Evolutionary conservation across 2,888 invertebrate genomes (phyloP).

Genomic region (Tetrapedia diversipes): DNA sequence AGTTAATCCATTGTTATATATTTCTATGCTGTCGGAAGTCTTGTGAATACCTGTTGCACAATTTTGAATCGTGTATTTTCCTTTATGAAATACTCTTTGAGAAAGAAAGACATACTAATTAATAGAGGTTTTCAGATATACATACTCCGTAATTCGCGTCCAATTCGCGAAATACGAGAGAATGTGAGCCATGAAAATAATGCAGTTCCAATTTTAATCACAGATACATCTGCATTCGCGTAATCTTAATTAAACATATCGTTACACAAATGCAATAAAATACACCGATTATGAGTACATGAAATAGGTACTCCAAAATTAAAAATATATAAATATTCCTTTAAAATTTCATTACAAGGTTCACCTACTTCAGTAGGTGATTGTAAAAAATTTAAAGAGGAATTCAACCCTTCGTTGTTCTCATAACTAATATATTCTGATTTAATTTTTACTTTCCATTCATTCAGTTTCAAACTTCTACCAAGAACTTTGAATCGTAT

Average conservation of each 20-base stretch:
- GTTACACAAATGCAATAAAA: not conserved
- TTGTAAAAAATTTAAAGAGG: too few species aligned
- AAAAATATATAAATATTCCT: too few species aligned
- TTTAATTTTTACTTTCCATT: too few species aligned
- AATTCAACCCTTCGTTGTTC: too few species aligned
- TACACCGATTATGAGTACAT: not conserved
- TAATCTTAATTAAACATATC: not conserved
- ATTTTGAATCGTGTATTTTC: slow-evolving; percentile 24
- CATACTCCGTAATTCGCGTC: not conserved
- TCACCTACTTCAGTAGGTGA: too few species aligned
- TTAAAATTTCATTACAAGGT: too few species aligned
- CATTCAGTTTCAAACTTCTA: too few species aligned
- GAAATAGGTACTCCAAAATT: too few species aligned
- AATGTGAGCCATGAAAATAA: slow-evolving; percentile 4
- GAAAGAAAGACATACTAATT: slow-evolving; percentile 10
- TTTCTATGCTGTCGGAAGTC: slow-evolving; percentile 22
- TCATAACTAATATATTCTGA: too few species aligned
- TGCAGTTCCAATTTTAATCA: slow-evolving; percentile 22
- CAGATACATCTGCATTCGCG: slow-evolving; percentile 1
- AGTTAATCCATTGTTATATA: slow-evolving; percentile 19
- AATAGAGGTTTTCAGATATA: not conserved
- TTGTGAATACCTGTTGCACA: not conserved
- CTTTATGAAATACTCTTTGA: not conserved
- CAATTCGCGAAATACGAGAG: not conserved
- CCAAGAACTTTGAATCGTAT: too few species aligned